Evolutionary conservation across 1,140 invertebrate genomes (phyloP).

Genomic region (Pemphigus obesinymphae): DNA sequence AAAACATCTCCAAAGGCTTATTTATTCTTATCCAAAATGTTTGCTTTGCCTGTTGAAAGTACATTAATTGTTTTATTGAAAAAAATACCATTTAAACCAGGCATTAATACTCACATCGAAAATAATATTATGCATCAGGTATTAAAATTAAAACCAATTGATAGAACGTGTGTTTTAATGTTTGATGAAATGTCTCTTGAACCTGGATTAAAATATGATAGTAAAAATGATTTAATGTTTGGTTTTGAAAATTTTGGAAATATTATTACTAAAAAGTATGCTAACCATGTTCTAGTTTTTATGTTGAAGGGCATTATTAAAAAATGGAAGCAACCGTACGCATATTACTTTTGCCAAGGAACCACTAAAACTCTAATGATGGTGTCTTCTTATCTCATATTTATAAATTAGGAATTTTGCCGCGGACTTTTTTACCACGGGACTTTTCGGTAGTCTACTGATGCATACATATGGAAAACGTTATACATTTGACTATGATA

Average conservation of each 20-base stretch:
- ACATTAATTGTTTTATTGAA: neutral
- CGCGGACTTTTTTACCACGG: too few relatives aligned
- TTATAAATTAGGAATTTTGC: too few relatives aligned
- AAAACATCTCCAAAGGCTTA: neutral
- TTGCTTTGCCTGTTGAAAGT: neutral
- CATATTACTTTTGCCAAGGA: too few relatives aligned
- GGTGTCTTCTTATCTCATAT: too few relatives aligned
- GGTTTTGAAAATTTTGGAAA: neutral
- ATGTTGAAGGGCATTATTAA: neutral
- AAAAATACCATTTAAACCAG: neutral
- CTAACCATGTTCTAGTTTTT: neutral
- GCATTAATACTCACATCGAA: neutral
- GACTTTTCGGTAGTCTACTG: too few relatives aligned
- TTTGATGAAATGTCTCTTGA: too few relatives aligned
- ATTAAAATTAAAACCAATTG: too few relatives aligned
- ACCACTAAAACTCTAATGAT: neutral
- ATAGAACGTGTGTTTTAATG: too few relatives aligned
- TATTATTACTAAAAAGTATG: too few relatives aligned
- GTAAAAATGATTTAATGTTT: neutral
- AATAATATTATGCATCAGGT: neutral
- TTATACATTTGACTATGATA: too few relatives aligned
- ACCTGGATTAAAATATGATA: neutral
- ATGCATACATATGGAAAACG: too few relatives aligned
- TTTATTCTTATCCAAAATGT: neutral
- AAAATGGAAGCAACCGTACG: neutral